These are phyloP conservation scores for Rotaria socialis DNA, from an alignment of 2,888 invertebrate genomes.

Conservation along the genomic window DNA sequence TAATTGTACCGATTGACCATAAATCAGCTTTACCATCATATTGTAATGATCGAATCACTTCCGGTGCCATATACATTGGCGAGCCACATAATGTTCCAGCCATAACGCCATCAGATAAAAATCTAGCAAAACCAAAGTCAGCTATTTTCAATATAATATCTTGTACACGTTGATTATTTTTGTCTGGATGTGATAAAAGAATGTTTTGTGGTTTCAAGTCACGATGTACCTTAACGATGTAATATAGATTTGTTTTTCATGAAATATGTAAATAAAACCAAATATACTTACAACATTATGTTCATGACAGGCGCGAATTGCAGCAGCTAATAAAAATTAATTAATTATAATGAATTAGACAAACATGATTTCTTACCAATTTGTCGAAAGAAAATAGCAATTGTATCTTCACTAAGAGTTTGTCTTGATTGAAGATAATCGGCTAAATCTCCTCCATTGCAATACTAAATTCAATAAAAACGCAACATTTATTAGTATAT, in stretches of 20 bases:
- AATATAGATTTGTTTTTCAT: background rate
- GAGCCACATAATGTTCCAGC: conserved; percentile 98
- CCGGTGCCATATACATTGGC: conserved; percentile 99
- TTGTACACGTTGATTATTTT: conserved; percentile 53
- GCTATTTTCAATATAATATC: conserved; percentile 64
- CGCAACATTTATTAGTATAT: conserved; percentile 48
- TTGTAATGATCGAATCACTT: conserved; percentile 96
- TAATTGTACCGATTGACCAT: conserved; percentile 97
- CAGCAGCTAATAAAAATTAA: conserved; percentile 69
- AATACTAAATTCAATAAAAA: conserved; percentile 69
- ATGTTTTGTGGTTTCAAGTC: conserved; percentile 99
- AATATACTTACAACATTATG: conserved; percentile 74
- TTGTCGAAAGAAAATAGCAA: conserved; percentile 85
- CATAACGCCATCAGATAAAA: conserved; percentile 97
- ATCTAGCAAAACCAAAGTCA: conserved; percentile 98
- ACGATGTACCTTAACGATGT: conserved; percentile 68
- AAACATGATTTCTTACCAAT: conserved; percentile 65
- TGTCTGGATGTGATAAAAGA: conserved; percentile 77
- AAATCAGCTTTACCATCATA: conserved; percentile 98
- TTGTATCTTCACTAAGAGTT: conserved; percentile 92
- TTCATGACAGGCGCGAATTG: conserved; percentile 90
- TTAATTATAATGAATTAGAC: no score
- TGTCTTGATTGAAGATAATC: conserved; percentile 79
- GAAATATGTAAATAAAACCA: background rate
- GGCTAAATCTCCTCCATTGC: conserved; percentile 96